Evolutionary conservation across 2,113 vertebrate species (phyloP).

Genomic region (Crotalus helleri): DNA sequence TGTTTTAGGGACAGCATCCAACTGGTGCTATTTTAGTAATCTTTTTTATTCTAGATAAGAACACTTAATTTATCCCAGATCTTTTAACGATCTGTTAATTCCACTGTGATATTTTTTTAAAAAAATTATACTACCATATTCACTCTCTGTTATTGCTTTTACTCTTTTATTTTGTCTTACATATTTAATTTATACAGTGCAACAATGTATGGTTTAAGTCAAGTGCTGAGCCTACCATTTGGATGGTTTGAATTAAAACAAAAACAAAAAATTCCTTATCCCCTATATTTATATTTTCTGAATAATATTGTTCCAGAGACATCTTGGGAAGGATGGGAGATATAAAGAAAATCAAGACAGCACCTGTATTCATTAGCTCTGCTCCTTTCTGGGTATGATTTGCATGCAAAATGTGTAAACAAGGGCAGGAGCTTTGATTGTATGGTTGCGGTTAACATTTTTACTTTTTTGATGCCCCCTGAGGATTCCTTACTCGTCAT

Average conservation of each 20-base stretch:
- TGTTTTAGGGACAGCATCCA: not conserved
- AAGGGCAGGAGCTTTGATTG: not conserved
- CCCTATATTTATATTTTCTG: not conserved
- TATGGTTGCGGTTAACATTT: not conserved
- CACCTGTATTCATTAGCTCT: not conserved
- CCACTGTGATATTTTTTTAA: not conserved
- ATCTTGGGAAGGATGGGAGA: not conserved
- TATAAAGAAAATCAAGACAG: not conserved
- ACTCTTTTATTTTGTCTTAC: not conserved
- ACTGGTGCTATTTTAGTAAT: not conserved
- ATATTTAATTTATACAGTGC: not conserved
- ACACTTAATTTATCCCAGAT: not conserved
- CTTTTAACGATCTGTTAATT: not conserved
- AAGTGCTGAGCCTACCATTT: not conserved
- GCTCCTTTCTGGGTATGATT: not conserved
- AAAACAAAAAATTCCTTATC: not conserved
- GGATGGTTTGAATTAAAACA: not conserved
- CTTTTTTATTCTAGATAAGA: not conserved
- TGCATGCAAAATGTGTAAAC: not conserved
- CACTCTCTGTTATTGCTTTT: not conserved
- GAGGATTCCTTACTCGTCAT: not conserved
- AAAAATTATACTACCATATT: not conserved
- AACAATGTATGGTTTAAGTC: not conserved
- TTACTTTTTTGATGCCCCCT: not conserved
- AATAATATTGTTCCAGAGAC: not conserved